Evolutionary conservation across 2,113 vertebrate species (phyloP), one percentile per base, ranked within the genome.

Genomic region (Oreocharis arfaki): DNA sequence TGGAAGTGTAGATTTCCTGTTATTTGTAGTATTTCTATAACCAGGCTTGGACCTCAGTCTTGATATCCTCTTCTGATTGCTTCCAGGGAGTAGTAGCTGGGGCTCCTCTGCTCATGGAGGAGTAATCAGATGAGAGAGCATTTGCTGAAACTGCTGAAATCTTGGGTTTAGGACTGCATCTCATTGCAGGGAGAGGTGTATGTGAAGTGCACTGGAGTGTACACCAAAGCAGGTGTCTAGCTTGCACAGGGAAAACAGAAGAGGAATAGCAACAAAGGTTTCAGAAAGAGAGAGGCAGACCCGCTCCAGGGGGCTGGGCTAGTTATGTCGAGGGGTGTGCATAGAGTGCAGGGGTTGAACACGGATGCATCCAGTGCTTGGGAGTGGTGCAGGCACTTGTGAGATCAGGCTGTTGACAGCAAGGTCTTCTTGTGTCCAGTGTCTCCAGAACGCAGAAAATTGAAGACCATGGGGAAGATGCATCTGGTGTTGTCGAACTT

Each of bases 121-220:
- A 60, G 27, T 60, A 67, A 27, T 60, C 32, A n/a, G 27, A n/a
- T 57, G 28, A 57, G 55, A 92, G 15, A 50, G 18, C 42, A 30
- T 84, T 94, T 84, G 56, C 35, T 59, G 81, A 67, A 89, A 81
- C 65, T 50, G 33, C 24, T 20, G 53, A 86, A 49, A 61, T 13
- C 21, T 2, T 27, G n/a, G 13, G 7, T 77, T 65, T 65, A 84
- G 53, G 18, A 33, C 23, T 78, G 56, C 30, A 30, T 53, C 32
- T 80, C 41, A 8, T 18, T 60, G n/a, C 32, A 44, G 24, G 16
- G 15, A 8, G 2, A 59, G 3, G 14, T 2, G 3, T 59, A 26
- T 0, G 0, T n/a, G 32, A 77, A 41, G 53, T 7, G 3, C 11
- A 2, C 15, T n/a, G 6, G 67, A 19, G 13, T 52, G 60, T 44